A percentile compares a stretch with the other conserved stretches of the same genome.
Conservation (phyloP, 2,888 invertebrate species). For the Neuroscelio doddi region DNA sequence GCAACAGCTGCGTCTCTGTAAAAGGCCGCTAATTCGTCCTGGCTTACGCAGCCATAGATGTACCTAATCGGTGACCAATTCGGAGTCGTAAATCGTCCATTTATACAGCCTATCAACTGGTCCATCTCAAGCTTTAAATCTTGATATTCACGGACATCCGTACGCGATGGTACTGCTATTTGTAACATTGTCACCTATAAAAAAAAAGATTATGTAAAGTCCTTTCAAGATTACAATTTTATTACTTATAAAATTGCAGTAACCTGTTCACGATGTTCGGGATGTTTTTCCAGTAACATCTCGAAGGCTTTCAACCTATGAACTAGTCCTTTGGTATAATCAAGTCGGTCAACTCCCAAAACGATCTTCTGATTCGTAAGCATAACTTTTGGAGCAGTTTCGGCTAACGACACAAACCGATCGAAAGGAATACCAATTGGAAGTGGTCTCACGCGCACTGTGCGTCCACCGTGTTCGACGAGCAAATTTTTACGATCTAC, state of each 20-base stretch:
- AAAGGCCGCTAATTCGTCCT: conserved; percentile 89
- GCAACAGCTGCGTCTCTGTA: conserved; percentile 91
- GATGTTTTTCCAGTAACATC: conserved; percentile 84
- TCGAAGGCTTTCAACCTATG: conserved; percentile 89
- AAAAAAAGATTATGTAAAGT: no score
- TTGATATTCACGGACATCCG: conserved; percentile 92
- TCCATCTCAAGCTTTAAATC: conserved; percentile 93
- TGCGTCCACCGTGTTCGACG: conserved; percentile 90
- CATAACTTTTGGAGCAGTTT: conserved; percentile 77
- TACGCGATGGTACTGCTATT: conserved; percentile 90
- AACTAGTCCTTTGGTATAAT: conserved; percentile 92
- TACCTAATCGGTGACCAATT: conserved; percentile 95
- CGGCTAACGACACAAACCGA: conserved; percentile 86
- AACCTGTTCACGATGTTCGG: conserved; percentile 88
- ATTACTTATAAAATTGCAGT: neutral
- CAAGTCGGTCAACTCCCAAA: conserved; percentile 90
- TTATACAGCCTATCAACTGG: conserved; percentile 89
- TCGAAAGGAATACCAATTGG: conserved; percentile 94
- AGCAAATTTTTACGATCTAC: conserved; percentile 90
- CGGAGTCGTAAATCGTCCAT: conserved; percentile 90
- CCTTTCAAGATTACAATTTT: neutral
- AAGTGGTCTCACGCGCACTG: conserved; percentile 86
- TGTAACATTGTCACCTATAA: conserved; percentile 80
- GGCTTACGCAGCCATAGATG: conserved; percentile 90
- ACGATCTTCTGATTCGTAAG: conserved; percentile 86